Evolutionary conservation across 2,113 vertebrate species (phyloP).

Genomic region (Callithrix jacchus): DNA sequence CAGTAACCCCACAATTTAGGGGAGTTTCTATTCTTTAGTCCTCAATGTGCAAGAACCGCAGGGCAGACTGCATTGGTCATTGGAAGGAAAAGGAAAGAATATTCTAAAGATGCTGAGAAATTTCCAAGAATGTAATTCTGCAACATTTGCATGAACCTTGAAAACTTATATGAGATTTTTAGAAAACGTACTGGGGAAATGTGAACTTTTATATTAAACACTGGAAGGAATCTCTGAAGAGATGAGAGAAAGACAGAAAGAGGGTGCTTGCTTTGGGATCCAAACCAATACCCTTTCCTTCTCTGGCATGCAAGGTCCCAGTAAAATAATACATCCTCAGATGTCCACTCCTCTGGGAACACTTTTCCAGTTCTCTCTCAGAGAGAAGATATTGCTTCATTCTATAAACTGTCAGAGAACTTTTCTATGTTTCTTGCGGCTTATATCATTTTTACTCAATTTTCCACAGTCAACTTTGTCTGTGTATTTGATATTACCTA

Average conservation of each 20-base stretch:
- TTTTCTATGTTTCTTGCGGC: not conserved
- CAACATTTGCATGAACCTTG: not conserved
- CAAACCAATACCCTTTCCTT: not conserved
- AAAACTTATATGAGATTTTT: not conserved
- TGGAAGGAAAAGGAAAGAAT: not conserved
- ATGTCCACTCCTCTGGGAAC: not conserved
- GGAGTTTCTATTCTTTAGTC: not conserved
- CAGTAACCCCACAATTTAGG: not conserved
- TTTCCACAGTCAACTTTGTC: not conserved
- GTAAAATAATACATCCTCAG: not conserved
- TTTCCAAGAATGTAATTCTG: not conserved
- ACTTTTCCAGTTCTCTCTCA: not conserved
- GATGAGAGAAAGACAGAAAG: no score
- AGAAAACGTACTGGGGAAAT: not conserved
- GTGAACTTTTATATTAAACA: not conserved
- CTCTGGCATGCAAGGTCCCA: no score
- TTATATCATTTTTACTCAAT: not conserved
- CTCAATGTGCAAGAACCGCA: not conserved
- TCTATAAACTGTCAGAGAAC: not conserved
- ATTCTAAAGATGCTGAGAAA: not conserved
- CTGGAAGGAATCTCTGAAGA: not conserved
- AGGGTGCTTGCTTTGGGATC: not conserved
- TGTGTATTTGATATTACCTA: not conserved
- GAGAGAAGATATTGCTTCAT: not conserved
- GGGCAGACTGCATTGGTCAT: not conserved